Evolutionary conservation across 2,797 vertebrate species (phyloP), one percentile per base, ranked within the genome.

Genomic region (Sebastiscus albofasciatus): DNA sequence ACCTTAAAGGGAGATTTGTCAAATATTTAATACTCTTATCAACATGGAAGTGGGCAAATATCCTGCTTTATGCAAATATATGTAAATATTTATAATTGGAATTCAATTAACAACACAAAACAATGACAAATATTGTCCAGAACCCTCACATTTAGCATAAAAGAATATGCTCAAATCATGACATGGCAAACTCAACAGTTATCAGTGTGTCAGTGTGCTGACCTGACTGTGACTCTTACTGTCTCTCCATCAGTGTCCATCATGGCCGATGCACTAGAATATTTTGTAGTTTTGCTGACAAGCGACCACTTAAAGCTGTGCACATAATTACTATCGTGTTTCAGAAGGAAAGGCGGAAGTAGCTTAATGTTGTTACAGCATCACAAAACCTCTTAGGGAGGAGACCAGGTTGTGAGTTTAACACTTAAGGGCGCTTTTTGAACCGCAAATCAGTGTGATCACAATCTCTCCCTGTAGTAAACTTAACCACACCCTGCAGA

Each of bases 271-370:
- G 77, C 67, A 60, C 56, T 6, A 3, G 5, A 68, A 66, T 39
- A n/a, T 70, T n/a, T 58, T 42, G 56, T 26, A 67, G 31, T 52
- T 88, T 72, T 79, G 75, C 75, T 81, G 70, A 79, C 68, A 67
- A 64, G 69, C 14, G 6, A 68, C 72, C 83, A 81, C 78, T 83
- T 72, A 73, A 31, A 26, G 66, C 29, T 42, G 22, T 34, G 67
- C 56, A 60, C 58, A 84, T 79, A 85, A 81, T 77, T 55, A 78
- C 77, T 61, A 33, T 24, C 78, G 55, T 33, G 59, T 79, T 81
- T 79, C 24, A 39, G 33, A 78, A 61, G 55, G 34, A 67, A 69
- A 52, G 60, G 13, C 1, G 2, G 39, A 60, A 64, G 20, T 2
- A 16, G 42, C 67, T 72, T 72, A 56, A 42, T 72, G 71, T 39